A percentile compares a stretch with the other conserved stretches of the same genome.
These are phyloP conservation scores for Ophioninae sp. DNA, from an alignment of 2,888 invertebrate genomes.

Conservation along the genomic window DNA sequence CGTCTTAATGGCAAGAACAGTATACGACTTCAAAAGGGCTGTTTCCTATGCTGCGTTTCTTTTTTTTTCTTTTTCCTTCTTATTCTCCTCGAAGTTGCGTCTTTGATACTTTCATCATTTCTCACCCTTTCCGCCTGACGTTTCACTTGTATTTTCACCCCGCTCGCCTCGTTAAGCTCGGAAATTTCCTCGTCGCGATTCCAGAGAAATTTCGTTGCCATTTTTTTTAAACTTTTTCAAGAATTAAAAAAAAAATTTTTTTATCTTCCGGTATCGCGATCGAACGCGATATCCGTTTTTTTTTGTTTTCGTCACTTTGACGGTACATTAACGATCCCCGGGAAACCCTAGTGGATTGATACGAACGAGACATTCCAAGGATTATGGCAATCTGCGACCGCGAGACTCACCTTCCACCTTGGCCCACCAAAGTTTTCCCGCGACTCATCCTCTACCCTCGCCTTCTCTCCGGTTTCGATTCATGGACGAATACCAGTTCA, in stretches of 20 bases:
- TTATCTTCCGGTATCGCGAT: constrained; percentile 7
- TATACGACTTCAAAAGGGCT: constrained; percentile 79
- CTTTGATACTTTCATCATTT: constrained; percentile 16
- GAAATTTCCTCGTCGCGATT: constrained; percentile 73
- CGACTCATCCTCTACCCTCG: background rate
- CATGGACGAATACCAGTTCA: background rate
- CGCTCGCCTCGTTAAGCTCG: constrained; percentile 77
- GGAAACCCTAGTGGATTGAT: constrained; percentile 63
- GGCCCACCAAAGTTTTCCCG: background rate
- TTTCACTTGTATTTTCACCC: background rate
- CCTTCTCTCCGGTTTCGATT: background rate
- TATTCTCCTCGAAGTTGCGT: constrained; percentile 58
- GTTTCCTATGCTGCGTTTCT: constrained; percentile 72
- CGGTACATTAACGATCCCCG: constrained; percentile 71
- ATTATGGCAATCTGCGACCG: constrained; percentile 76
- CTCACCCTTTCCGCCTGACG: constrained; percentile 12
- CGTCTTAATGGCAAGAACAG: constrained; percentile 74
- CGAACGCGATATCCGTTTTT: constrained; percentile 53
- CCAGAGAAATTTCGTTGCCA: no score
- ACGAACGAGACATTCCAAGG: constrained; percentile 78
- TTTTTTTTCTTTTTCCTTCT: constrained; percentile 1
- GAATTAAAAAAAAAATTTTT: constrained; percentile 6
- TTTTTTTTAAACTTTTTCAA: constrained; percentile 8
- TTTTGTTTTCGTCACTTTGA: constrained; percentile 52
- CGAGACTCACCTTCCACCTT: background rate